phyloP scores from a whole-genome alignment of 1,140 invertebrate genomes.

The Marisa cornuarietis region DNA sequence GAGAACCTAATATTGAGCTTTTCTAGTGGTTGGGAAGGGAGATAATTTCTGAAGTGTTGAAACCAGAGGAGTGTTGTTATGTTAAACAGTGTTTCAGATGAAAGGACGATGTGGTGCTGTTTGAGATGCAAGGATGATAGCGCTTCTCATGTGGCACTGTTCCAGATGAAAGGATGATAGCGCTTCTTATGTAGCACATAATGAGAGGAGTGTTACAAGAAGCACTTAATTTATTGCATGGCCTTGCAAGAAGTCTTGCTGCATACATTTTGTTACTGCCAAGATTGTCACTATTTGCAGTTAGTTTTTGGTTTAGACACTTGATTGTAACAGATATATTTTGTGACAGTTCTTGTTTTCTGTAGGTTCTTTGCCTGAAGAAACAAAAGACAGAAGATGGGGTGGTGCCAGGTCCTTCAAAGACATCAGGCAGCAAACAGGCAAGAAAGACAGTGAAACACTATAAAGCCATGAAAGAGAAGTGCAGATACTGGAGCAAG shows the following conservation, averaged over 20 bases:
- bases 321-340: not conserved
- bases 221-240: not conserved
- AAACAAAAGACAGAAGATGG: conserved; percentile 12
- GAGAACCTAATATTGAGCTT: too few relatives aligned
- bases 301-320: conserved; percentile 11
- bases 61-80: too few relatives aligned
- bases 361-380: conserved; percentile 7
- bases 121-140: too few relatives aligned
- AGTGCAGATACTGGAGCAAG: conserved; percentile 57
- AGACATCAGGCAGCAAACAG: conserved; percentile 8
- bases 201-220: too few relatives aligned
- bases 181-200: too few relatives aligned
- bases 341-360: not conserved
- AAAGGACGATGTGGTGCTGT: too few relatives aligned
- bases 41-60: too few relatives aligned
- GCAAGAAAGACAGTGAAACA: not conserved
- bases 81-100: too few relatives aligned
- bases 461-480: conserved; percentile 33
- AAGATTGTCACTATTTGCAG: conserved; percentile 8
- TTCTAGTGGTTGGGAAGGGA: too few relatives aligned
- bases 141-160: too few relatives aligned
- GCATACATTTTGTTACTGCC: not conserved
- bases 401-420: not conserved
- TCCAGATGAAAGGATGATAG: too few relatives aligned
- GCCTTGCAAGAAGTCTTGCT: too few relatives aligned